Conservation (phyloP, 2,113 vertebrate genomes). For the Callocephalon fimbriatum region DNA sequence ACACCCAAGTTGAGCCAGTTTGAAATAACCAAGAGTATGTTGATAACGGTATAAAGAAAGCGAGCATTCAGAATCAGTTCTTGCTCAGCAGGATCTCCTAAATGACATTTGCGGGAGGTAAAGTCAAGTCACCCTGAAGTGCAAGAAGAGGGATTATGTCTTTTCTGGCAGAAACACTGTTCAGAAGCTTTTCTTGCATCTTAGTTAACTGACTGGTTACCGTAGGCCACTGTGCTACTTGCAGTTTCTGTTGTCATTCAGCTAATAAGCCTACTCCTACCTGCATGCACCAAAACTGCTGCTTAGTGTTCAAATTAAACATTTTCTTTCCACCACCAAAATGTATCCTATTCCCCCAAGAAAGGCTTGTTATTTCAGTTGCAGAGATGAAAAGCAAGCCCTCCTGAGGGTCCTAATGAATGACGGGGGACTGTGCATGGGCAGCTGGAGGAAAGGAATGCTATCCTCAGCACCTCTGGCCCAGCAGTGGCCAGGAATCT, state of each 20-base stretch:
- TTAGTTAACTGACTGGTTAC: neutral
- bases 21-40: neutral
- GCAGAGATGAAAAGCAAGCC: neutral
- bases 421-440: neutral
- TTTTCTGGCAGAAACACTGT: neutral
- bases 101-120: neutral
- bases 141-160: neutral
- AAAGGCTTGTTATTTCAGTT: neutral
- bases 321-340: neutral
- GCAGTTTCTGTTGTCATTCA: neutral
- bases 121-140: neutral
- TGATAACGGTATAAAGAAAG: neutral
- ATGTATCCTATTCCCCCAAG: neutral
- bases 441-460: neutral
- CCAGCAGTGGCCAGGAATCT: neutral
- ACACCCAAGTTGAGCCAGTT: neutral
- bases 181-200: neutral
- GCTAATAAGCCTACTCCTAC: neutral
- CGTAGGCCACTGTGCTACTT: neutral
- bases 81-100: neutral
- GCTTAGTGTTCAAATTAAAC: neutral
- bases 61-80: neutral
- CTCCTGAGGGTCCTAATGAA: neutral
- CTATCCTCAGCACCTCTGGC: neutral
- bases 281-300: neutral